Evolutionary conservation across 2,888 invertebrate species (phyloP), one percentile per base, ranked within the genome.

Genomic region (Encarsia formosa): DNA sequence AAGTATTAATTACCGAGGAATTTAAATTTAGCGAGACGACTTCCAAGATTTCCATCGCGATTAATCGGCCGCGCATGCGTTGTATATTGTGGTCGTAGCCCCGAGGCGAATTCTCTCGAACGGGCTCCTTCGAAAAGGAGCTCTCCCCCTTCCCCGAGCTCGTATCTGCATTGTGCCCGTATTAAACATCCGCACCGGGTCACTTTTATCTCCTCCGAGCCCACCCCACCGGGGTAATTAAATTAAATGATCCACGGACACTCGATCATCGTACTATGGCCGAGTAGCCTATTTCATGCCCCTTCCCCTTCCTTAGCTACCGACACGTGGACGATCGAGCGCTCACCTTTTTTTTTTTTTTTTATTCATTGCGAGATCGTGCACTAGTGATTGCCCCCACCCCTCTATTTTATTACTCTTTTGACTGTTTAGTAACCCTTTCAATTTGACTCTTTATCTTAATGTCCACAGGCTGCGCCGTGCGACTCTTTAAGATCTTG

Each of bases 231-330:
- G 63, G 62, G 66, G 66, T 70, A 71, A 73, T 73, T 71, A 72
- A 72, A 72, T 73, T 71, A 70, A 70, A 71, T 68, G 70, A 70
- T 71, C 67, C 66, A 67, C 65, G 65, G 65, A 63, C 68, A 66
- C 69, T 71, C 67, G 66, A 71, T 71, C 68, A 71, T 69, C 65
- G n/a, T n/a, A n/a, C n/a, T n/a, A n/a, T n/a, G n/a, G n/a, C n/a
- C n/a, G n/a, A n/a, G n/a, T n/a, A n/a, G n/a, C n/a, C n/a, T n/a
- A n/a, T n/a, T n/a, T n/a, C n/a, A n/a, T 62, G 57, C 18, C 34
- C 26, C 43, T 5, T 4, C 19, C 32, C 11, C 26, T 11, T 32
- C 5, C 32, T n/a, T 5, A 32, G 9, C 32, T 5, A 11, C n/a
- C 32, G 32, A 32, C 26, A 26, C 26, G 26, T 6, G n/a, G n/a